Percentiles rank a stretch among this genome's conserved stretches.
phyloP scores from a whole-genome alignment of 2,797 vertebrate genomes.

The Aselliscus stoliczkanus region DNA sequence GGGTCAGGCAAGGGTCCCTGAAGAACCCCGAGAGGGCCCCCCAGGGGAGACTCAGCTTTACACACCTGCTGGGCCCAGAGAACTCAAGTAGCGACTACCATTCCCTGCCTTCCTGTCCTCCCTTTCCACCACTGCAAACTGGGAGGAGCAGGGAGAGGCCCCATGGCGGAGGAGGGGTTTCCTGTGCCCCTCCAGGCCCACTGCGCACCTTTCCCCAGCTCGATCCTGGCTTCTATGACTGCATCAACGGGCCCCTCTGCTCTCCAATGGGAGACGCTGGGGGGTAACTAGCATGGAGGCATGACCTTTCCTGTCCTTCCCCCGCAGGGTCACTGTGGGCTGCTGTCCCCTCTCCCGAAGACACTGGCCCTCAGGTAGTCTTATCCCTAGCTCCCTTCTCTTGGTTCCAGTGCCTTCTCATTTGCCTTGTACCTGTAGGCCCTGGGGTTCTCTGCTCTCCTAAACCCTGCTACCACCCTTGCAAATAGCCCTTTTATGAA shows the following conservation, averaged over 20 bases:
- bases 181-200: not conserved
- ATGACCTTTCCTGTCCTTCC: not conserved
- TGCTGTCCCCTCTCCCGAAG: not conserved
- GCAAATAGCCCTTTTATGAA: not conserved
- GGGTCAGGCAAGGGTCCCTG: not conserved
- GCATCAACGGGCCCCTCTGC: not conserved
- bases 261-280: not conserved
- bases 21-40: not conserved
- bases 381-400: not conserved
- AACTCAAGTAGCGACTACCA: not conserved
- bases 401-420: not conserved
- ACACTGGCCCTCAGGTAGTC: not conserved
- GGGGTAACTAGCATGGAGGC: not conserved
- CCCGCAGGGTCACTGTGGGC: not conserved
- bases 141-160: not conserved
- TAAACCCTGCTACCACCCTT: not conserved
- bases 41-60: not conserved
- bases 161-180: rapidly evolving
- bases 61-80: not conserved
- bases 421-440: not conserved
- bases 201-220: no score
- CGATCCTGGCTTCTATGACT: not conserved
- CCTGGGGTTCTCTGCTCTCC: not conserved
- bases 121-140: not conserved
- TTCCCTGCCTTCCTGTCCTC: not conserved